Conservation (phyloP, 2,888 invertebrate species). For the Sphaerophoria taeniata region DNA sequence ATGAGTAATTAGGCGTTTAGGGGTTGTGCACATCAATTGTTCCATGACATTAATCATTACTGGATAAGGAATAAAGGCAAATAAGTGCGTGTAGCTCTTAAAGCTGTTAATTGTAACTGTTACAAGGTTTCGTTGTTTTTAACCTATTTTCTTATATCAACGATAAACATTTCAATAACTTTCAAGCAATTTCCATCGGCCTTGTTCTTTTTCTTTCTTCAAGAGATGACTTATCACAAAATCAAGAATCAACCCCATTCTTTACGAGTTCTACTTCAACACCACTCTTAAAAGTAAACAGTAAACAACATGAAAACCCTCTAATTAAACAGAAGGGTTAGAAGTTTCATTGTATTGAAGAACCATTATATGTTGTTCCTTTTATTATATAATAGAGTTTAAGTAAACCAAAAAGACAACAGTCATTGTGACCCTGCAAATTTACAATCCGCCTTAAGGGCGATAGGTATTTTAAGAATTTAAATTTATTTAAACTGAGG, state of each 20-base stretch:
- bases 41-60: slow-evolving; percentile 65
- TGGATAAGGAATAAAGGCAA: slow-evolving; percentile 51
- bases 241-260: slow-evolving; percentile 2
- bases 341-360: slow-evolving; percentile 43
- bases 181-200: background rate
- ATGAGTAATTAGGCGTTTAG: slow-evolving; percentile 53
- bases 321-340: slow-evolving; percentile 71
- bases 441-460: background rate
- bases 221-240: slow-evolving; percentile 39
- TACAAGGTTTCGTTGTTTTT: slow-evolving; percentile 20
- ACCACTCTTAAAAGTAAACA: slow-evolving; percentile 4
- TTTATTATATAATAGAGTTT: slow-evolving; percentile 40
- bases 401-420: slow-evolving; percentile 24
- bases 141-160: slow-evolving; percentile 43
- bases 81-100: slow-evolving; percentile 45
- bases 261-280: slow-evolving; percentile 5
- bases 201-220: background rate
- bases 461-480: slow-evolving; percentile 31
- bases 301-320: slow-evolving; percentile 18
- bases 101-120: slow-evolving; percentile 34
- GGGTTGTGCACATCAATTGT: slow-evolving; percentile 66
- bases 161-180: slow-evolving; percentile 1
- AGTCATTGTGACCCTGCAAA: slow-evolving; percentile 60
- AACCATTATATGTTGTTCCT: background rate
- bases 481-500: slow-evolving; percentile 38